These are phyloP conservation scores for Typhlichthys eigenmanni DNA, from an alignment of 2,797 vertebrate species.

Conservation along the genomic window DNA sequence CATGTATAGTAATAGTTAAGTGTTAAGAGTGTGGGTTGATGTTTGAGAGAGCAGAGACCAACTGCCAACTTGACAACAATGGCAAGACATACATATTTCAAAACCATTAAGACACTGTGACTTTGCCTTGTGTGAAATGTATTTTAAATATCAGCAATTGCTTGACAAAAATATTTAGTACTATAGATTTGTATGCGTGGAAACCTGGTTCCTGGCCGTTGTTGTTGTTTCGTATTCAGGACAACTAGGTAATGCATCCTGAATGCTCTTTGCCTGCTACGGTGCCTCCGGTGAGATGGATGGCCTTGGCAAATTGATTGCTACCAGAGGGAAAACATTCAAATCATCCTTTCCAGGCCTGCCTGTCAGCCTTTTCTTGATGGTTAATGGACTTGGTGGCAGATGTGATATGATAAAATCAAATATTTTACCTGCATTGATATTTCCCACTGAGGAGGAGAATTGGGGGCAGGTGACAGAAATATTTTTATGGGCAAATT, in stretches of 20 bases:
- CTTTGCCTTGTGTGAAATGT: neutral
- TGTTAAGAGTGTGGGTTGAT: neutral
- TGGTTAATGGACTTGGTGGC: constrained; percentile 39
- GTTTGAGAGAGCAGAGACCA: constrained; percentile 6
- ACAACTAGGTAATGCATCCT: constrained; percentile 24
- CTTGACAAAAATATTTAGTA: too few relatives aligned
- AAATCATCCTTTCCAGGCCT: constrained; percentile 45
- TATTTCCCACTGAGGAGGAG: constrained; percentile 6
- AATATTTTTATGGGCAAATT: neutral
- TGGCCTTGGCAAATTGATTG: constrained; percentile 43
- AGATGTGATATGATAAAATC: constrained; percentile 20
- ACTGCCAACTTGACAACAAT: constrained; percentile 29
- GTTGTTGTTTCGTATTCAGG: neutral
- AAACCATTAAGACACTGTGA: neutral
- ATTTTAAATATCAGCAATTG: too few relatives aligned
- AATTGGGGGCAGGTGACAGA: neutral
- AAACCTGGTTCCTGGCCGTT: too few relatives aligned
- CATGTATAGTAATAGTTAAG: too few relatives aligned
- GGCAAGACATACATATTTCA: constrained; percentile 9
- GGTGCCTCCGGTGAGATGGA: constrained; percentile 32
- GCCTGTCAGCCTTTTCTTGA: constrained; percentile 23
- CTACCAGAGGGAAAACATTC: constrained; percentile 36
- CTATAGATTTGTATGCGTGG: too few relatives aligned
- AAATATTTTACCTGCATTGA: constrained; percentile 23
- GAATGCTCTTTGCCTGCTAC: constrained; percentile 28